Conservation (phyloP, 2,888 invertebrate species). For the Parapristionchus giblindavisi region DNA sequence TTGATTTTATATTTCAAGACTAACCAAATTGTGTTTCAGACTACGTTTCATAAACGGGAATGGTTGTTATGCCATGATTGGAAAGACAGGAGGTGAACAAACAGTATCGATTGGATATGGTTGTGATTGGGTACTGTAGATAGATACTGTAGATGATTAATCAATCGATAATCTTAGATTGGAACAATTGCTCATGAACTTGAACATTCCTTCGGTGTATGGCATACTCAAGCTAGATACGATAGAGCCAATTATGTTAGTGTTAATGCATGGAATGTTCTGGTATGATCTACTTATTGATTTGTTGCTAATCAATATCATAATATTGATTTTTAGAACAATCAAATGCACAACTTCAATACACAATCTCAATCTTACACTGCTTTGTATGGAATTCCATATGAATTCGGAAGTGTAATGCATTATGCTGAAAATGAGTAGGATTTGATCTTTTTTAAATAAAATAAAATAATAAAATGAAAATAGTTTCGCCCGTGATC, state of each 20-base stretch:
- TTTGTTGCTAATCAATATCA: not conserved
- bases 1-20: not conserved
- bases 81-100: conserved; percentile 36
- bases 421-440: conserved; percentile 36
- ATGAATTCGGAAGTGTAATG: conserved; percentile 37
- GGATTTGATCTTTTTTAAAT: not conserved
- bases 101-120: conserved; percentile 36
- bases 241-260: conserved; percentile 33
- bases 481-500: conserved; percentile 27
- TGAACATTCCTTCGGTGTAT: conserved; percentile 30
- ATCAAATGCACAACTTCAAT: conserved; percentile 36
- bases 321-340: not conserved
- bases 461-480: not conserved
- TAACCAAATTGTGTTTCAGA: not conserved
- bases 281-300: not conserved
- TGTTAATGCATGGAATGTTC: conserved; percentile 32
- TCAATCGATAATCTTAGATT: not conserved
- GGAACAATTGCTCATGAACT: conserved; percentile 37
- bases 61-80: conserved; percentile 36
- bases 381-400: conserved; percentile 34
- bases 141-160: not conserved
- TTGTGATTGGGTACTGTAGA: conserved; percentile 30
- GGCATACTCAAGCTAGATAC: conserved; percentile 38
- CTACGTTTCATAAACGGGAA: conserved; percentile 37
- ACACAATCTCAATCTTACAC: conserved; percentile 16